phyloP scores from a whole-genome alignment of 37 sponge, comb jelly and placozoan genomes.

The Dysidea cf. avara region DNA sequence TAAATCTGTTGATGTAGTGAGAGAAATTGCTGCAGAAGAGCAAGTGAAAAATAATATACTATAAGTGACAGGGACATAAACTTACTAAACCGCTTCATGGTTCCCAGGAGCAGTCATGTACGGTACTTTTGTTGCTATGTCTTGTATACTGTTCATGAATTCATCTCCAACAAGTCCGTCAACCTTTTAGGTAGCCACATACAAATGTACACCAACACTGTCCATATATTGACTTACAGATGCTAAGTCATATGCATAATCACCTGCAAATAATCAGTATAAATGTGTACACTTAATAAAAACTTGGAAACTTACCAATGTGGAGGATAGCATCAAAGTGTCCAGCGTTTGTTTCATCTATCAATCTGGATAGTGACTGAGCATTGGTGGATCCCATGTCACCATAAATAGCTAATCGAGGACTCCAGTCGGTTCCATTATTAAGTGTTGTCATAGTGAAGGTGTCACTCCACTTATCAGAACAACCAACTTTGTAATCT shows the following conservation, averaged over 20 bases:
- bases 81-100: conserved; percentile 17
- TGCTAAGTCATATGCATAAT: conserved; percentile 24
- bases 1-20: conserved; percentile 33
- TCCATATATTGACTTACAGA: background rate
- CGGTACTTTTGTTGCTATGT: conserved; percentile 8
- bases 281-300: too few relatives aligned
- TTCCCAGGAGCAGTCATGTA: conserved; percentile 36
- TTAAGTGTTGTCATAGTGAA: conserved; percentile 17
- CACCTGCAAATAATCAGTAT: conserved; percentile 2
- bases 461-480: conserved; percentile 13
- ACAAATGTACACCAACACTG: too few relatives aligned
- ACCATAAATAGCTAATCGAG: conserved; percentile 31
- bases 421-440: conserved; percentile 20
- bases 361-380: background rate
- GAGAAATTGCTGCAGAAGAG: conserved; percentile 41
- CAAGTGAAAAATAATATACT: too few relatives aligned
- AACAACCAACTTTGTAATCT: conserved; percentile 16
- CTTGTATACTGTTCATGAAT: conserved; percentile 33
- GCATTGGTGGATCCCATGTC: conserved; percentile 24
- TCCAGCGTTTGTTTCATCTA: background rate
- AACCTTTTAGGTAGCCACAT: too few relatives aligned
- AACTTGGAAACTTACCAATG: conserved; percentile 5
- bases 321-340: conserved; percentile 3
- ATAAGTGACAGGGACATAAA: background rate
- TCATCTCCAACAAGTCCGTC: conserved; percentile 17